Conservation (phyloP, 2,888 invertebrate species). For the Incurvaria masculella region DNA sequence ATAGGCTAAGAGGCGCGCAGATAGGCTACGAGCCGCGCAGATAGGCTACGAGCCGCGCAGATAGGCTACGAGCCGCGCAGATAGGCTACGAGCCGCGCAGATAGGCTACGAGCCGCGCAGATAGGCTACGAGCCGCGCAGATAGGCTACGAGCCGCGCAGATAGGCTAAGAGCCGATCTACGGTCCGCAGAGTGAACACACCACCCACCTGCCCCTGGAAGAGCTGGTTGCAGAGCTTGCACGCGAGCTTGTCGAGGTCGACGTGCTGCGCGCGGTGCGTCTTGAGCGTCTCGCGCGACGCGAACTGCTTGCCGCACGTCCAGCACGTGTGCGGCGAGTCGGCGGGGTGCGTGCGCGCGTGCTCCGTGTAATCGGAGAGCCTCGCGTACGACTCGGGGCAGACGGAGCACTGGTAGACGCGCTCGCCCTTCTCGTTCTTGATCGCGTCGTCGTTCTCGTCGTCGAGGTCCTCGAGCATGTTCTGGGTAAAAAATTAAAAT, state of each 20-base stretch:
- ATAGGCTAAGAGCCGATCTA: too few relatives aligned
- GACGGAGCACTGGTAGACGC: conserved; percentile 42
- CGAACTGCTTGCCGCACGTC: conserved; percentile 42
- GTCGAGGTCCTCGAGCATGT: conserved; percentile 17
- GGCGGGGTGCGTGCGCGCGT: conserved; percentile 25
- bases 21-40: too few relatives aligned
- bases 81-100: too few relatives aligned
- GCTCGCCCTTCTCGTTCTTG: conserved; percentile 33
- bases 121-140: too few relatives aligned
- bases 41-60: too few relatives aligned
- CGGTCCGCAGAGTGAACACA: too few relatives aligned
- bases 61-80: too few relatives aligned
- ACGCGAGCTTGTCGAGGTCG: conserved; percentile 14
- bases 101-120: too few relatives aligned
- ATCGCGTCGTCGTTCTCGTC: conserved; percentile 32
- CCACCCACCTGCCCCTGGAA: conserved; percentile 24
- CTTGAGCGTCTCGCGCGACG: conserved; percentile 22
- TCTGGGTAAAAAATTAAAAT: too few relatives aligned
- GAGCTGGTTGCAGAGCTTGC: conserved; percentile 27
- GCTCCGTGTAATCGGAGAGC: conserved; percentile 32
- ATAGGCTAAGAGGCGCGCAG: too few relatives aligned
- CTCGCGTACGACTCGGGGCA: conserved; percentile 37
- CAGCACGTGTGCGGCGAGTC: conserved; percentile 40
- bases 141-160: too few relatives aligned
- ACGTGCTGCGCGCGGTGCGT: conserved; percentile 18